A percentile compares a stretch with the other conserved stretches of the same genome.
phyloP scores from a whole-genome alignment of 1,140 invertebrate genomes.

The Sesamia nonagrioides region DNA sequence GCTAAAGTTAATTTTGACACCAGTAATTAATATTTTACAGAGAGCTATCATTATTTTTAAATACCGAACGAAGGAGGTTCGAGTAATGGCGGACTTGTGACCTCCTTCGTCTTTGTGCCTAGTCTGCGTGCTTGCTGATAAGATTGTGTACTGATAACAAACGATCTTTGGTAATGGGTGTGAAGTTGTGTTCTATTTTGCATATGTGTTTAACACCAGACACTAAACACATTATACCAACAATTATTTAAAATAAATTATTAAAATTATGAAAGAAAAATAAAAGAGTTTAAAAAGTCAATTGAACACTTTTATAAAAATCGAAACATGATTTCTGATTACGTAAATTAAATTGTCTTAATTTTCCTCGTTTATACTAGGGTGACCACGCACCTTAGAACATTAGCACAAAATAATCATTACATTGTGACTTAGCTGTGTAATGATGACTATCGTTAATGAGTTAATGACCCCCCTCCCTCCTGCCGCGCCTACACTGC shows the following conservation, averaged over 20 bases:
- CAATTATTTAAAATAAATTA: too few species aligned
- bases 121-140: slow-evolving; percentile 20
- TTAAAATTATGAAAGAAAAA: too few species aligned
- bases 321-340: too few species aligned
- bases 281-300: too few species aligned
- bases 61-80: slow-evolving; percentile 55
- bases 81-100: slow-evolving; percentile 53
- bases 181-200: background rate
- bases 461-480: slow-evolving; percentile 54
- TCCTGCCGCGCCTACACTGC: slow-evolving; percentile 39
- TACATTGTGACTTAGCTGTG: slow-evolving; percentile 41
- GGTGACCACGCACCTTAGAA: slow-evolving; percentile 1
- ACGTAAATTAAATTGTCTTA: too few species aligned
- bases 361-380: background rate
- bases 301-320: too few species aligned
- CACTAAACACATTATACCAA: too few species aligned
- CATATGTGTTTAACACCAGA: background rate
- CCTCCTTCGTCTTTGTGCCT: slow-evolving; percentile 34
- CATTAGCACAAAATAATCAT: slow-evolving; percentile 37
- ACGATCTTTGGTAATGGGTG: slow-evolving; percentile 1
- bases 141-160: slow-evolving; percentile 13
- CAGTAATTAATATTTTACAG: slow-evolving; percentile 61
- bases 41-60: slow-evolving; percentile 69
- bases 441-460: slow-evolving; percentile 59
- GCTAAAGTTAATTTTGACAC: slow-evolving; percentile 50